Evolutionary conservation across 2,888 invertebrate species (phyloP).

Genomic region (Onchidella celtica): DNA sequence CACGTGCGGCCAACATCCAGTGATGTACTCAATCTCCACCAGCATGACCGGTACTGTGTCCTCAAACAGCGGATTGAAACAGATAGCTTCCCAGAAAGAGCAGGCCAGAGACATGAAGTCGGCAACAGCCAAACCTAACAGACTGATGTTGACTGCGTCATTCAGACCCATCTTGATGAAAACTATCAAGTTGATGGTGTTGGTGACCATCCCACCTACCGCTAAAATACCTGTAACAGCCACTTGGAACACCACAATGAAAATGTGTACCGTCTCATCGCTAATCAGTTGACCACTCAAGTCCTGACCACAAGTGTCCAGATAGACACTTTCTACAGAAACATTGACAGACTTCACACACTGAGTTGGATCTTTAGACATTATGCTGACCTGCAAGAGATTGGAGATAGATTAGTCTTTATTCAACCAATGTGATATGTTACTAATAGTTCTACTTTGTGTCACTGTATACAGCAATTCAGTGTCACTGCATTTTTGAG

Average conservation of each 20-base stretch:
- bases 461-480: too few species aligned
- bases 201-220: slow-evolving; percentile 7
- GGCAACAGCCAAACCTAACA: neutral
- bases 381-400: too few species aligned
- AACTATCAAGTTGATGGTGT: slow-evolving; percentile 35
- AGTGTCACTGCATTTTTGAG: too few species aligned
- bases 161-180: slow-evolving; percentile 28
- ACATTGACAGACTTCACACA: too few species aligned
- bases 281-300: slow-evolving; percentile 1
- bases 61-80: slow-evolving; percentile 34
- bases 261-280: slow-evolving; percentile 6
- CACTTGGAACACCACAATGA: neutral
- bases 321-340: too few species aligned
- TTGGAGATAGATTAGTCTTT: too few species aligned
- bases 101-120: slow-evolving; percentile 14
- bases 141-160: slow-evolving; percentile 36
- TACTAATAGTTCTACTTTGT: too few species aligned
- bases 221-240: slow-evolving; percentile 11
- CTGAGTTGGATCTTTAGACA: too few species aligned
- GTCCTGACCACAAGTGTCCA: too few species aligned
- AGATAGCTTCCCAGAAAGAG: slow-evolving; percentile 22
- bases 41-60: slow-evolving; percentile 88
- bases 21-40: slow-evolving; percentile 89
- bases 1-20: slow-evolving; percentile 33
- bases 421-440: too few species aligned